Evolutionary conservation across 1,140 invertebrate species (phyloP).

Genomic region (Listronotus bonariensis): DNA sequence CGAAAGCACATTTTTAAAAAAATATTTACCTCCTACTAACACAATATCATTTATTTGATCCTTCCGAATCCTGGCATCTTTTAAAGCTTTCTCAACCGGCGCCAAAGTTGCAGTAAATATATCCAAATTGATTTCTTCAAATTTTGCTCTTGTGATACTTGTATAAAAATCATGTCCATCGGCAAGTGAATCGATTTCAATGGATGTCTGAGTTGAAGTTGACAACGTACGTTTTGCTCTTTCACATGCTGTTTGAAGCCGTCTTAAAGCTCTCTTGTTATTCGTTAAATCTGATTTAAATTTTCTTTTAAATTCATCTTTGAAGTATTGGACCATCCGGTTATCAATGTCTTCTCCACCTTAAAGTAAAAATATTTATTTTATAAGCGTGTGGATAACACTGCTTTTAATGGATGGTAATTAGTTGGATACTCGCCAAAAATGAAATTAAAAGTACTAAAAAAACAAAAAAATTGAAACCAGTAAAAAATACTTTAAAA

Average conservation of each 20-base stretch:
- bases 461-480: too few species aligned
- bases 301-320: constrained; percentile 60
- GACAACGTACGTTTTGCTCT: constrained; percentile 83
- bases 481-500: too few species aligned
- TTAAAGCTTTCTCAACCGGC: constrained; percentile 64
- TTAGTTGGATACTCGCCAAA: too few species aligned
- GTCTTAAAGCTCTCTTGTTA: constrained; percentile 56
- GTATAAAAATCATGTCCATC: constrained; percentile 76
- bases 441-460: too few species aligned
- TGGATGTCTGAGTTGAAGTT: constrained; percentile 68
- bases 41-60: constrained; percentile 39
- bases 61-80: constrained; percentile 71
- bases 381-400: too few species aligned
- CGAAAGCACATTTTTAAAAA: too few species aligned
- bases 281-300: constrained; percentile 49
- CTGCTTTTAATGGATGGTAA: too few species aligned
- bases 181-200: constrained; percentile 74
- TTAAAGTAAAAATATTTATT: not conserved
- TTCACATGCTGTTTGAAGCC: constrained; percentile 69
- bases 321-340: constrained; percentile 80
- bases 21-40: constrained; percentile 29
- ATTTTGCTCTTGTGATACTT: constrained; percentile 71
- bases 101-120: constrained; percentile 61
- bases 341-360: constrained; percentile 81
- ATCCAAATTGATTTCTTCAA: constrained; percentile 72